Conservation (phyloP, 2,888 invertebrate species). For the Phragmatobia fuliginosa region DNA sequence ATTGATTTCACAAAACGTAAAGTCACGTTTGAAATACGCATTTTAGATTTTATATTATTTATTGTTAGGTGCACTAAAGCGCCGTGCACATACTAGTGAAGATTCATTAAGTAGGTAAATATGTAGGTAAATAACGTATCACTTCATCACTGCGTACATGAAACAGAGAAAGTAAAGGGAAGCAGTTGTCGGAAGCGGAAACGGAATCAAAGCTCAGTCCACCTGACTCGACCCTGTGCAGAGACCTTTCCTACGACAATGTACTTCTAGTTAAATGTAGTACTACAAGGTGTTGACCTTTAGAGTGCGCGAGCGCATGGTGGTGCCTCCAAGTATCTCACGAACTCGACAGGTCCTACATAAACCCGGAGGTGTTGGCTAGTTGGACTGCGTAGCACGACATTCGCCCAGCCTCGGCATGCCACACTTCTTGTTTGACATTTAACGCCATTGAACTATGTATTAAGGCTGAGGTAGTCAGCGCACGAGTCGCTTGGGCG, state of each 20-base stretch:
- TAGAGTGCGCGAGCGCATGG: constrained; percentile 45
- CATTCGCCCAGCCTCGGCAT: constrained; percentile 65
- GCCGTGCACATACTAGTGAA: background rate
- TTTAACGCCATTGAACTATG: constrained; percentile 65
- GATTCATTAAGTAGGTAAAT: constrained; percentile 41
- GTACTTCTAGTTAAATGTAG: constrained; percentile 50
- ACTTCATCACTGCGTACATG: constrained; percentile 60
- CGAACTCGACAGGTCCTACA: constrained; percentile 23
- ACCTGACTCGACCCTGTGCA: constrained; percentile 75
- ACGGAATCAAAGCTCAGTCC: constrained; percentile 67
- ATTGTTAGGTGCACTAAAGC: constrained; percentile 1
- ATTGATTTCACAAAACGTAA: constrained; percentile 59
- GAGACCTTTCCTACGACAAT: constrained; percentile 76
- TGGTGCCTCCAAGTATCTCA: constrained; percentile 33
- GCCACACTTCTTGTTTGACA: constrained; percentile 61
- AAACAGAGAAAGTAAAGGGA: constrained; percentile 76
- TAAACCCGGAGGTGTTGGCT: constrained; percentile 44
- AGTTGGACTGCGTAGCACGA: constrained; percentile 42
- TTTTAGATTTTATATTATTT: constrained; percentile 29
- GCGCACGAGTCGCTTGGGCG: background rate
- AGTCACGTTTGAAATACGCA: constrained; percentile 44
- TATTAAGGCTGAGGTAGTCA: constrained; percentile 20
- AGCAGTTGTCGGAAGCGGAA: constrained; percentile 78
- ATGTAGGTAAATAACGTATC: constrained; percentile 28
- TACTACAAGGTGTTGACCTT: constrained; percentile 75